These are phyloP conservation scores for Strigamia transsilvanica DNA, from an alignment of 2,888 invertebrate species.

Conservation along the genomic window DNA sequence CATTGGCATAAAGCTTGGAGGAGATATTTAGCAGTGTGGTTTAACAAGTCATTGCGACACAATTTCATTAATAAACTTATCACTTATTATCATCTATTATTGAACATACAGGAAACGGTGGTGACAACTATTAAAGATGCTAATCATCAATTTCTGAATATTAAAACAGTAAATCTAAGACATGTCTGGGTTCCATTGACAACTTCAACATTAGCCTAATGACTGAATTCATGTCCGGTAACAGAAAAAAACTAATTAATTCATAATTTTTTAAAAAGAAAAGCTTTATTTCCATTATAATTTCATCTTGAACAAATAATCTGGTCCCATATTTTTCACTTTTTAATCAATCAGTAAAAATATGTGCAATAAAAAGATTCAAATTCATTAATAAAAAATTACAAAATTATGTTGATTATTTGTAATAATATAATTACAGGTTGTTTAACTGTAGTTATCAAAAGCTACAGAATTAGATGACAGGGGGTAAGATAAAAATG, in stretches of 20 bases:
- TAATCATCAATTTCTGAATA: conserved; percentile 33
- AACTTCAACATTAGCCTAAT: neutral
- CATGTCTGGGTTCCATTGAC: conserved; percentile 34
- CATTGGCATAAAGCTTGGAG: neutral
- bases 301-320: conserved; percentile 39
- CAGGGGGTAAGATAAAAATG: neutral
- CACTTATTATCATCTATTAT: conserved; percentile 33
- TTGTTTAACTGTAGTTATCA: neutral
- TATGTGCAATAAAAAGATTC: conserved; percentile 13
- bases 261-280: conserved; percentile 22
- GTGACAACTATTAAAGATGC: conserved; percentile 44
- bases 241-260: neutral
- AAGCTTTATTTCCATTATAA: conserved; percentile 29
- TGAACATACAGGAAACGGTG: conserved; percentile 43
- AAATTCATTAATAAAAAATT: conserved; percentile 33
- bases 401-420: conserved; percentile 21
- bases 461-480: conserved; percentile 2
- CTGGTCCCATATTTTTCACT: conserved; percentile 49
- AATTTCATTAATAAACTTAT: conserved; percentile 39
- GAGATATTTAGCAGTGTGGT: neutral
- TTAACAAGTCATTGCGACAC: conserved; percentile 45
- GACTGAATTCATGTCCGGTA: conserved; percentile 9
- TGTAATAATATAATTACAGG: conserved; percentile 10
- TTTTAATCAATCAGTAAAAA: conserved; percentile 14
- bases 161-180: conserved; percentile 18